phyloP scores from a whole-genome alignment of 2,888 invertebrate genomes.

The Empis livida region DNA sequence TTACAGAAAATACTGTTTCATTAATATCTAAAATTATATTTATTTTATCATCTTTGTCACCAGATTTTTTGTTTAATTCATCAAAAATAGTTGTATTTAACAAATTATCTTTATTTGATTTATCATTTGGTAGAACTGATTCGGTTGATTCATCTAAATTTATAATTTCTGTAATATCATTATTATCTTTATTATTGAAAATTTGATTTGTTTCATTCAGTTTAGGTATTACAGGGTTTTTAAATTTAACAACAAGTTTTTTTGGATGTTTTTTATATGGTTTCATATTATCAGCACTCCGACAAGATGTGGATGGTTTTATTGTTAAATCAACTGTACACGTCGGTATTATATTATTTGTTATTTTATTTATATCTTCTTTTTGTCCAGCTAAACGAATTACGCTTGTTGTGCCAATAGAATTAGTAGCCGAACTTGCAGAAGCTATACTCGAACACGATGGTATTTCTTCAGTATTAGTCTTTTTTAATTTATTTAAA shows the following conservation, averaged over 20 bases:
- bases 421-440: slow-evolving; percentile 4
- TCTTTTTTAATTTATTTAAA: slow-evolving; percentile 1
- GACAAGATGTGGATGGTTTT: slow-evolving; percentile 6
- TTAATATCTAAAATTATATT: no score
- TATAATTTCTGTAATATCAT: no score
- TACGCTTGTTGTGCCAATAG: slow-evolving; percentile 29
- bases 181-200: no score
- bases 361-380: neutral
- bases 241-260: slow-evolving; percentile 16
- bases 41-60: no score
- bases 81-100: no score
- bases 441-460: neutral
- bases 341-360: neutral
- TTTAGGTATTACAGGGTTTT: slow-evolving; percentile 7
- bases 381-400: slow-evolving; percentile 28
- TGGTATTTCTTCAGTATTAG: slow-evolving; percentile 17
- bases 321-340: slow-evolving; percentile 2
- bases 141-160: no score
- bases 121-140: no score
- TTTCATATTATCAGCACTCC: neutral
- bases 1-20: no score
- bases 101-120: no score
- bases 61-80: no score
- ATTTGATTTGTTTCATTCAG: neutral
- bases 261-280: slow-evolving; percentile 8